phyloP scores from a whole-genome alignment of 2,888 invertebrate species.

The Leptogaster cylindrica region DNA sequence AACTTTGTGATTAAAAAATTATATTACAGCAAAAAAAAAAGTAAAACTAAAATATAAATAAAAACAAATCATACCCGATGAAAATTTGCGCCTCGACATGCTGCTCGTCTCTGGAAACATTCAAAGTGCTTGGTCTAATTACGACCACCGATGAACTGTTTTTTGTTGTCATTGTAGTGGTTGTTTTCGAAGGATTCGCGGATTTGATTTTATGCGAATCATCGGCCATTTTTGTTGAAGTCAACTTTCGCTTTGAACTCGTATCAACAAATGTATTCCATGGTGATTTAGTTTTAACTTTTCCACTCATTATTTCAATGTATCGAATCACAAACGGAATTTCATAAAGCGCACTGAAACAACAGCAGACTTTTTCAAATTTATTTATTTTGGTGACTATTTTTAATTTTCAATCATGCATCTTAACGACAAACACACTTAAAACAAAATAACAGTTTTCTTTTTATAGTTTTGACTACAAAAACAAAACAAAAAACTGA shows the following conservation, averaged over 20 bases:
- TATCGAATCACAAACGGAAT: too few species aligned
- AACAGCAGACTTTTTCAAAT: too few species aligned
- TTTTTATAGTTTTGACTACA: too few species aligned
- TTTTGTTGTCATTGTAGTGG: conserved; percentile 28
- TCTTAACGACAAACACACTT: too few species aligned
- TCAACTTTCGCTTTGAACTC: conserved; percentile 18
- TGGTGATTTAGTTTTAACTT: conserved; percentile 36
- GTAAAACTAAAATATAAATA: too few species aligned
- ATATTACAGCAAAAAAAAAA: too few species aligned
- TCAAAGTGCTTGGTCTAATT: conserved; percentile 57
- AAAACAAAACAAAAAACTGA: too few species aligned
- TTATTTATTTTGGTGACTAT: too few species aligned
- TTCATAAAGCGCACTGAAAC: too few species aligned
- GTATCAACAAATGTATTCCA: conserved; percentile 33
- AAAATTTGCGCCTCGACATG: conserved; percentile 58
- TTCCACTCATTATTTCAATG: conserved; percentile 27
- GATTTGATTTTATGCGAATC: conserved; percentile 2
- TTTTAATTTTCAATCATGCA: too few species aligned
- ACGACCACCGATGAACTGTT: conserved; percentile 29
- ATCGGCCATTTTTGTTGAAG: conserved; percentile 24
- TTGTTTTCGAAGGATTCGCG: background rate
- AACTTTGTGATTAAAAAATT: too few species aligned
- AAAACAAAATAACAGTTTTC: too few species aligned
- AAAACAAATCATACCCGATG: conserved; percentile 62
- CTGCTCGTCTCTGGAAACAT: conserved; percentile 59